Evolutionary conservation across 1,140 invertebrate species (phyloP).

Genomic region (Drosophila oshimai): DNA sequence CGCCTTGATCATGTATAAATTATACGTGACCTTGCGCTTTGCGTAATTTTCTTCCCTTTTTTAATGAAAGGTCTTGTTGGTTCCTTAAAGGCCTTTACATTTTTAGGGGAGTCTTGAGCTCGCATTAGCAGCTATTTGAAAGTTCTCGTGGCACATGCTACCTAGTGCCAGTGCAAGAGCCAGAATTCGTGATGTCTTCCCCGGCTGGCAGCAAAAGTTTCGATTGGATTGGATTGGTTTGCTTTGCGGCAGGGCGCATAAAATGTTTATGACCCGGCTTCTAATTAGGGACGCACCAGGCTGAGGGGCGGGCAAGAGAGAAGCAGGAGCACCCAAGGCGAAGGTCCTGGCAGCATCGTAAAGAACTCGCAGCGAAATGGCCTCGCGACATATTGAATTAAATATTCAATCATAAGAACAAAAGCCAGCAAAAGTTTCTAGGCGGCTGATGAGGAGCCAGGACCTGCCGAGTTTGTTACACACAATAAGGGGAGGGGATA

Average conservation of each 20-base stretch:
- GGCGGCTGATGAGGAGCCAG: conserved; percentile 5
- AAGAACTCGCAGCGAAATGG: conserved; percentile 46
- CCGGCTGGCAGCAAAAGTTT: conserved; percentile 19
- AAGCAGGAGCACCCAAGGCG: not conserved
- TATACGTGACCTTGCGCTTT: too few species aligned
- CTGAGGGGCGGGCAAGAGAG: too few species aligned
- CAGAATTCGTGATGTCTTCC: not conserved
- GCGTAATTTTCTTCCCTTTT: too few species aligned
- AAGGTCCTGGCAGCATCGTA: conserved; percentile 28
- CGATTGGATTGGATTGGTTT: conserved; percentile 35
- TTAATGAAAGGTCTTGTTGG: too few species aligned
- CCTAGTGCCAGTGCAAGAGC: not conserved
- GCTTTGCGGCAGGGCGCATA: conserved; percentile 5
- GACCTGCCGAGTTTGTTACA: not conserved
- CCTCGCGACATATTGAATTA: conserved; percentile 72
- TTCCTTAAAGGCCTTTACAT: not conserved
- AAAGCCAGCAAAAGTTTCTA: conserved; percentile 44
- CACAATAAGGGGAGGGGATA: not conserved
- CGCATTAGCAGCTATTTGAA: not conserved
- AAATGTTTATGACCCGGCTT: conserved; percentile 41
- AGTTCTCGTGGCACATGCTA: conserved; percentile 7
- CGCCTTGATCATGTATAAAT: too few species aligned
- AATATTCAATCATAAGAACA: conserved; percentile 77
- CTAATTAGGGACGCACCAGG: conserved; percentile 40
- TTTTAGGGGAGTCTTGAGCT: too few species aligned